Evolutionary conservation across 2,113 vertebrate species (phyloP).

Genomic region (Xenopus borealis): DNA sequence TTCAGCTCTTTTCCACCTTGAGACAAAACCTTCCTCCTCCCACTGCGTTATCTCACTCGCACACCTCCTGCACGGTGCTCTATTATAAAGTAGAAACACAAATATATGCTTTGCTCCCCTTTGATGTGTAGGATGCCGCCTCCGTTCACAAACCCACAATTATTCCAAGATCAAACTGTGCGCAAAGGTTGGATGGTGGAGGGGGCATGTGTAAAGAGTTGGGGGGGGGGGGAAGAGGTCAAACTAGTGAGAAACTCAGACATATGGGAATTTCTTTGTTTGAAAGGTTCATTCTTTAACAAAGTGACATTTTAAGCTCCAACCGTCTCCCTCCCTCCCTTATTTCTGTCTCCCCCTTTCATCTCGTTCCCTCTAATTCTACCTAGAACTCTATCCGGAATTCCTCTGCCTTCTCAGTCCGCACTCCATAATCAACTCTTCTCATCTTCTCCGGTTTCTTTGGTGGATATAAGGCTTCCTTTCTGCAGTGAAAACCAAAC

Average conservation of each 20-base stretch:
- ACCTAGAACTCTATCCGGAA: not conserved
- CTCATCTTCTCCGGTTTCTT: constrained; percentile 11
- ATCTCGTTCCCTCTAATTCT: constrained; percentile 3
- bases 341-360: constrained; percentile 6
- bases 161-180: constrained; percentile 2
- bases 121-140: constrained; percentile 3
- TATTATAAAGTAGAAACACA: not conserved
- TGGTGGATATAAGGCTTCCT: not conserved
- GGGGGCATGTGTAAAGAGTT: not conserved
- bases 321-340: not conserved
- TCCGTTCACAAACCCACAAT: not conserved
- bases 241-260: constrained; percentile 21
- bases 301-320: constrained; percentile 19
- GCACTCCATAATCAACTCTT: constrained; percentile 2
- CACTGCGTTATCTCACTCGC: not conserved
- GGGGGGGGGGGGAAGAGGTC: not conserved
- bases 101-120: constrained; percentile 6
- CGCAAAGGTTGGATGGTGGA: not conserved
- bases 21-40: not conserved
- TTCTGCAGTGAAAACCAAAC: constrained; percentile 21
- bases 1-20: too few relatives aligned
- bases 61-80: not conserved
- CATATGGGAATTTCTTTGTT: constrained; percentile 16
- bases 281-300: constrained; percentile 12
- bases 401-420: not conserved